A percentile compares a stretch with the other conserved stretches of the same genome.
These are phyloP conservation scores for Glyphotaelius pellucidus DNA, from an alignment of 2,888 invertebrate genomes.

Conservation along the genomic window DNA sequence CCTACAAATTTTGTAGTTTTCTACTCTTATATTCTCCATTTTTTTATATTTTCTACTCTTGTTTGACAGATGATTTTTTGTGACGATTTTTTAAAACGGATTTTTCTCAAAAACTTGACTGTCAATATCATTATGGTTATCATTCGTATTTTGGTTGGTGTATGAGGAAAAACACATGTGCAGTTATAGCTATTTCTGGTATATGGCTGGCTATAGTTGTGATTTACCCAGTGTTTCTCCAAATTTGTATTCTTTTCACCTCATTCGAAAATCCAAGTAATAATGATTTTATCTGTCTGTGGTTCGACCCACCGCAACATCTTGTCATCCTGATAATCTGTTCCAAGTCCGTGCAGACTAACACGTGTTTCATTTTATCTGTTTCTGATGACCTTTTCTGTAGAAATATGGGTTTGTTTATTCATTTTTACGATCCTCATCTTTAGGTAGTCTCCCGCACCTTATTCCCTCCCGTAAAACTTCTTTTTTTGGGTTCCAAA, in stretches of 20 bases:
- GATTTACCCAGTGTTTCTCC: background rate
- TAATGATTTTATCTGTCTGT: background rate
- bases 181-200: background rate
- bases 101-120: no score
- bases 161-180: background rate
- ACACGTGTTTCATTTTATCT: constrained; percentile 60
- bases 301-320: background rate
- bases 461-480: background rate
- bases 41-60: no score
- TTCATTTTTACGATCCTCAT: constrained; percentile 53
- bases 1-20: no score
- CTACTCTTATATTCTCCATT: no score
- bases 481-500: background rate
- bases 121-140: no score
- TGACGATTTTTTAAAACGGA: no score
- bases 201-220: background rate
- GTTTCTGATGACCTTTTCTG: constrained; percentile 55
- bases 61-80: no score
- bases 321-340: constrained; percentile 14
- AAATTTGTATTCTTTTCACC: background rate
- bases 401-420: constrained; percentile 57
- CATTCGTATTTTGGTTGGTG: no score
- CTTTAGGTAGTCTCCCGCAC: constrained; percentile 19
- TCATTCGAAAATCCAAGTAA: background rate
- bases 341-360: constrained; percentile 33